A percentile compares a stretch with the other conserved stretches of the same genome.
phyloP scores from a whole-genome alignment of 2,888 invertebrate genomes.

The Graphium colonna region DNA sequence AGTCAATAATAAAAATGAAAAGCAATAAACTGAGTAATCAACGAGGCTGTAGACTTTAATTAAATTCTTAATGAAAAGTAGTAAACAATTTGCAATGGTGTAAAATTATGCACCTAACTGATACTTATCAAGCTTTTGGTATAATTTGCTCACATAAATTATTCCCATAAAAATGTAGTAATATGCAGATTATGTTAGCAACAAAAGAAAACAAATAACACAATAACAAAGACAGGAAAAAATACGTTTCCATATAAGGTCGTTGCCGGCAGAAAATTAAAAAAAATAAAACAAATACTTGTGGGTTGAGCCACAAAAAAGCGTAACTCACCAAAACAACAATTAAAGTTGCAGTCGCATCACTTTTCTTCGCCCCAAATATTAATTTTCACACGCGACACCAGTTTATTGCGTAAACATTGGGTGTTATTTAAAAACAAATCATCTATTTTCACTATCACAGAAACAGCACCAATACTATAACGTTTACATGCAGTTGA shows the following conservation, averaged over 20 bases:
- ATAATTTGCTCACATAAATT: too few species aligned
- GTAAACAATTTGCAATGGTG: too few species aligned
- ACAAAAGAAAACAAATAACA: too few species aligned
- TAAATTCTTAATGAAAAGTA: too few species aligned
- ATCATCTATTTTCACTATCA: slow-evolving; percentile 17
- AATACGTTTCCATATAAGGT: not conserved
- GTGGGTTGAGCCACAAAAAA: not conserved
- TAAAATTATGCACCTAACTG: too few species aligned
- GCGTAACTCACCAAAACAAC: slow-evolving; percentile 19
- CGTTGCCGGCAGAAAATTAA: too few species aligned
- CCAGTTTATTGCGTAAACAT: slow-evolving; percentile 19
- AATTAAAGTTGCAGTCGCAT: slow-evolving; percentile 5
- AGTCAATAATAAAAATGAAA: too few species aligned
- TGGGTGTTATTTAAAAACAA: not conserved
- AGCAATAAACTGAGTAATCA: too few species aligned
- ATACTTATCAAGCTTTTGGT: too few species aligned
- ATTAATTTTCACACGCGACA: slow-evolving; percentile 3
- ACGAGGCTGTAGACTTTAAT: too few species aligned
- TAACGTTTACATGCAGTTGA: not conserved
- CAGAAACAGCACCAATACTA: slow-evolving; percentile 22
- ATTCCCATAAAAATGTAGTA: too few species aligned
- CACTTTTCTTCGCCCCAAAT: slow-evolving; percentile 9
- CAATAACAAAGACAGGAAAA: slow-evolving; percentile 5
- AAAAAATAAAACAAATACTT: not conserved
- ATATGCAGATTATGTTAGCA: too few species aligned